phyloP scores from a whole-genome alignment of 2,797 vertebrate species.

The Arvicola amphibius region DNA sequence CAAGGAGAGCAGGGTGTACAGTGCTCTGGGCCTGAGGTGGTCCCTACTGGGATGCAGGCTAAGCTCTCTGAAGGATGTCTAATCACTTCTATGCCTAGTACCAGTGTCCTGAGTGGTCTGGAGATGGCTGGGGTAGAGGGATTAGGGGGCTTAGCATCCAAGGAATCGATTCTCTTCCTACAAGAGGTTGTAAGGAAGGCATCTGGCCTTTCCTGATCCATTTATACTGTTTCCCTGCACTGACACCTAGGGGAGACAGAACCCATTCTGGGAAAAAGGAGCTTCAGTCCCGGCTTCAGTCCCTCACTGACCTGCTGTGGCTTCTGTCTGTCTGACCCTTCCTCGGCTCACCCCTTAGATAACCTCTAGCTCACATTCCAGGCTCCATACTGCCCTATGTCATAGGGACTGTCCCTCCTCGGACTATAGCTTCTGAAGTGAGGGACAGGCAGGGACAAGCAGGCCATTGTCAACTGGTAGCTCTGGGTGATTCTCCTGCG shows the following conservation, averaged over 20 bases:
- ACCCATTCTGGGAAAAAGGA: neutral
- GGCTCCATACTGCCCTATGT: neutral
- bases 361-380: neutral
- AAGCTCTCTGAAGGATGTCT: conserved; percentile 23
- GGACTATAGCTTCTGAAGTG: neutral
- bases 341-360: conserved; percentile 6
- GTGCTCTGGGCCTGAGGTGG: neutral
- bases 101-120: neutral
- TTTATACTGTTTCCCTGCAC: neutral
- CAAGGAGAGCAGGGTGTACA: rapidly evolving
- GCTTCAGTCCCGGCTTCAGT: neutral
- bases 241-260: neutral
- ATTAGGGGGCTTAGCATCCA: conserved; percentile 5
- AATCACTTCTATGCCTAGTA: conserved; percentile 14
- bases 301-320: neutral
- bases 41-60: neutral
- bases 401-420: neutral
- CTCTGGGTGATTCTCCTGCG: neutral
- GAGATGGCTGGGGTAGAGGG: neutral
- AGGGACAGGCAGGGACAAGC: neutral
- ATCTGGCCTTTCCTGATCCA: neutral
- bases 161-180: conserved; percentile 35
- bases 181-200: neutral
- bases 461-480: neutral
- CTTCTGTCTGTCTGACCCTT: neutral